Evolutionary conservation across 1,140 invertebrate species (phyloP).

Genomic region (Teleogryllus occipitalis): DNA sequence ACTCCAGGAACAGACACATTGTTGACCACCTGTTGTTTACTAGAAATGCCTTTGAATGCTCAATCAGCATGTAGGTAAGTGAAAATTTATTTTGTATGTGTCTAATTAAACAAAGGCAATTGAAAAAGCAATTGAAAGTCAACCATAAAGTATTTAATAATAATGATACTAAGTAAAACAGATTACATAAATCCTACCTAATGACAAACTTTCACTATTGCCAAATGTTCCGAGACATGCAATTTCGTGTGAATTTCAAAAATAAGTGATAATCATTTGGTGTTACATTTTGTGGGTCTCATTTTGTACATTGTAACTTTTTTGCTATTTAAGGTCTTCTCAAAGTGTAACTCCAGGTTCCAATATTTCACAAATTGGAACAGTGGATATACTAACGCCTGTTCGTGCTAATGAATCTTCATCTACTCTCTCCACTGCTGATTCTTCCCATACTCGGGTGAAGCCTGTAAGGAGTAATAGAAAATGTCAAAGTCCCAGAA

Average conservation of each 20-base stretch:
- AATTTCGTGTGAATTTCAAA: too few relatives aligned
- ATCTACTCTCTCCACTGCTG: neutral
- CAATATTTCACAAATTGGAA: neutral
- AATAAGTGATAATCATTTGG: too few relatives aligned
- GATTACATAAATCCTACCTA: too few relatives aligned
- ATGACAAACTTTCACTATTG: too few relatives aligned
- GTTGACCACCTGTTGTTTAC: neutral
- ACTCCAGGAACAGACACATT: neutral
- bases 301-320: too few relatives aligned
- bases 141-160: too few relatives aligned
- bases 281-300: too few relatives aligned
- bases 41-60: neutral
- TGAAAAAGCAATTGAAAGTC: too few relatives aligned
- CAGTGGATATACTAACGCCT: neutral
- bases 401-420: slow-evolving; percentile 14
- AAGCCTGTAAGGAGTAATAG: neutral
- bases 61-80: neutral
- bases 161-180: too few relatives aligned
- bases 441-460: slow-evolving; percentile 13
- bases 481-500: neutral
- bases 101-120: too few relatives aligned
- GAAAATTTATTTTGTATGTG: neutral
- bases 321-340: neutral
- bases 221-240: too few relatives aligned
- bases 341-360: neutral